Evolutionary conservation across 2,113 vertebrate species (phyloP), one percentile per base, ranked within the genome.

Genomic region (Castor canadensis): DNA sequence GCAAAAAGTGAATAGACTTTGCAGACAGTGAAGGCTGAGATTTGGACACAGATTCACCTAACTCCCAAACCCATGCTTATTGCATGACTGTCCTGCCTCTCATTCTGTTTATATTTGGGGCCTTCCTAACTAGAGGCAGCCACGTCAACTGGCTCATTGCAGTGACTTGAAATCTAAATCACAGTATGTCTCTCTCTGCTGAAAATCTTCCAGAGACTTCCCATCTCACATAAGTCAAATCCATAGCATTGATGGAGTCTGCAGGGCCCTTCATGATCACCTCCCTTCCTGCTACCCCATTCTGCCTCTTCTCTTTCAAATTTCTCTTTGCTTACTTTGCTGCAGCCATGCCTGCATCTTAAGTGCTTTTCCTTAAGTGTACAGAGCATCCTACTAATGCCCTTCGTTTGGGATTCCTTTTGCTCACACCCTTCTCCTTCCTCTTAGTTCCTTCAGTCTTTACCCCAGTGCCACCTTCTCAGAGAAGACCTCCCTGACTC

Each of bases 111-210:
- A 79, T 95, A 72, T 80, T 49, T 89, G 79, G 52, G 58, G 20
- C 35, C 84, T 87, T 87, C 56, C 30, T 94, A 43, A 62, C 47
- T 72, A 20, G 32, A 28, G 54, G 28, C 56, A 93, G 77, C 58
- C 47, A 90, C 60, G 15, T 91, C 35, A 91, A 47, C 52, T 71
- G 71, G 26, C 60, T 93, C 60, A 85, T 54, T 80, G 43, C 6
- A 81, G 58, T 58, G 73, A 71, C 67, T 52, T 54, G 88, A 96
- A 87, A 84, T 67, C 32, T 72, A 83, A 94, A 77, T 30, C 82
- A 76, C 52, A 87, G 49, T 45, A 67, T 58, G 47, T 67, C 47
- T 54, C 56, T 75, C 58, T 75, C 16, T 85, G 69, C 66, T 69
- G 43, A 72, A 96, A 69, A 71, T n/a, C 15, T 73, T 58, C 64